Base-by-base conservation (phyloP, 2,888 invertebrate species). In the Synanthedon andrenaeformis region DNA sequence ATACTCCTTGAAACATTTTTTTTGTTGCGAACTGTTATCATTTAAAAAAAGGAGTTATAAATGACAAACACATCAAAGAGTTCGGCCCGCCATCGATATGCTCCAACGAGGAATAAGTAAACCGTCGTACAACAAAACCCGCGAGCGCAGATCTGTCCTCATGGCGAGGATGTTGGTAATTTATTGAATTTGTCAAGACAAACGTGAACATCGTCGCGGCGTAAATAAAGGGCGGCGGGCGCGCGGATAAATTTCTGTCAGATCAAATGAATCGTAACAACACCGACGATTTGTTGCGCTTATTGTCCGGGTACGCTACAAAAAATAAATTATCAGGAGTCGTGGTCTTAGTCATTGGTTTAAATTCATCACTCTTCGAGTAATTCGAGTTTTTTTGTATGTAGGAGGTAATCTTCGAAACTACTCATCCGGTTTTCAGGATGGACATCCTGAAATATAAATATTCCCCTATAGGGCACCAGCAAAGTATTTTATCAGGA, bases 121-220 rank as follows among this genome's bases (percentile, higher is more conserved):
- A 76, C 10, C 8, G 35, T 35, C 0, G 73, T 72, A 79, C 82
- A 84, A 85, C 82, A 83, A 83, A 82, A 82, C 72, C 66, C 67
- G 64, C 67, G 19, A 49, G 45, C 45, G 70, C 71, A 70, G 76
- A 76, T 72, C 67, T 64, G 64, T 58, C 55, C 56, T 55, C 64
- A 70, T 73, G 72, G 71, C 66, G 80, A 86, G 86, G 86, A 86
- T 85, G 86, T 85, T 74, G 84, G 83, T 87, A 86, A 87, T 87
- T 87, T 87, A 87, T 61, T 86, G 86, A 86, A 86, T 86, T 86
- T 85, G 86, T 84, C 82, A 82, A 79, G 85, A 83, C 84, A 82
- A 35, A 81, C 79, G 79, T 79, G 85, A 81, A 75, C 82, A 76
- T 74, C 74, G 78, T 67, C 75, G 76, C 71, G 78, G 73, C 79